Conservation (phyloP, 2,797 vertebrate species). For the Aplochiton taeniatus region DNA sequence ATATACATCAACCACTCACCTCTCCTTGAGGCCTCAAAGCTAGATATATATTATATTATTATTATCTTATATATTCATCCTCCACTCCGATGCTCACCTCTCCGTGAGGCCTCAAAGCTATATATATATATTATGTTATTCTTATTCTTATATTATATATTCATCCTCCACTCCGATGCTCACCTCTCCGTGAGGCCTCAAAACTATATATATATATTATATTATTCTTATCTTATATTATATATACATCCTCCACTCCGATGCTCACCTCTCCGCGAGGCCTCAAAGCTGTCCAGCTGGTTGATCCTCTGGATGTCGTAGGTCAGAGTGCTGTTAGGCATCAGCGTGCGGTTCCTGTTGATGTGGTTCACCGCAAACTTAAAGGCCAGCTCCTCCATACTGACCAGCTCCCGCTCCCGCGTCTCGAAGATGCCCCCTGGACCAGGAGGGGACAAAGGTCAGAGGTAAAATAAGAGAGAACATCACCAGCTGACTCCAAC, state of each 20-base stretch:
- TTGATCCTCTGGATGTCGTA: conserved; percentile 99
- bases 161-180: conserved; percentile 38
- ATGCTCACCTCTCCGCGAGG: conserved; percentile 89
- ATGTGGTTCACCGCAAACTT: conserved; percentile 97
- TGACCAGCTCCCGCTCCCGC: conserved; percentile 92
- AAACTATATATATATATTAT: no score
- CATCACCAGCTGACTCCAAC: conserved; percentile 88
- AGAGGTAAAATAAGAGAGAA: no score
- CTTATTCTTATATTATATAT: no score
- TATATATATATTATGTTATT: no score
- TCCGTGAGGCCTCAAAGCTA: conserved; percentile 95
- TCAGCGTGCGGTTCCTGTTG: conserved; percentile 95
- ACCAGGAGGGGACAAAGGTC: conserved; percentile 18
- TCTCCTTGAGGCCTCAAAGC: no score
- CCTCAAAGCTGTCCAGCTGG: conserved; percentile 96
- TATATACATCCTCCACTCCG: no score
- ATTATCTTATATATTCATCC: no score
- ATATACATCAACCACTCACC: no score
- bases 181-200: conserved; percentile 96
- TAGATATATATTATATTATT: no score
- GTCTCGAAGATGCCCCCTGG: conserved; percentile 98
- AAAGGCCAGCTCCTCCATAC: conserved; percentile 95
- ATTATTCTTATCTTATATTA: no score
- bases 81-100: conserved; percentile 79
- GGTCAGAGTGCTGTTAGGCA: conserved; percentile 95